A percentile compares a stretch with the other conserved stretches of the same genome.
Evolutionary conservation across 2,797 vertebrate genomes (phyloP).

Genomic region (Lagocephalus sceleratus): DNA sequence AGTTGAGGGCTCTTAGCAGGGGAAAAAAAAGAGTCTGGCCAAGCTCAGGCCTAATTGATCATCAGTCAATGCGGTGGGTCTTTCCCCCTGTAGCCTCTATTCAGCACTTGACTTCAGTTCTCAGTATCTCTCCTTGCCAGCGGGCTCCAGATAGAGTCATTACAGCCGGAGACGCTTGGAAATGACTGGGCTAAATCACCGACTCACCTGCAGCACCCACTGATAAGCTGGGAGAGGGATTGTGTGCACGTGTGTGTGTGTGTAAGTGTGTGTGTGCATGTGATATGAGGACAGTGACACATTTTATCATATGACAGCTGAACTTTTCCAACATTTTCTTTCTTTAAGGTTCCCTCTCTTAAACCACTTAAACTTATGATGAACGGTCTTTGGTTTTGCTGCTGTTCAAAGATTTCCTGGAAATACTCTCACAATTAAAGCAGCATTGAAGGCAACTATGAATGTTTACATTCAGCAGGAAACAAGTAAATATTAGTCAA

Average conservation of each 20-base stretch:
- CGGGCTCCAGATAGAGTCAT: constrained; percentile 50
- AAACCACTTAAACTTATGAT: background rate
- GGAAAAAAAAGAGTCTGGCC: constrained; percentile 10
- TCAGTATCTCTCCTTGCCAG: constrained; percentile 57
- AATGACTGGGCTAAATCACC: constrained; percentile 67
- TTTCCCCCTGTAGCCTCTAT: constrained; percentile 39
- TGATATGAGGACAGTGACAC: constrained; percentile 5
- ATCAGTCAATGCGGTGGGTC: constrained; percentile 40
- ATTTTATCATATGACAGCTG: constrained; percentile 23
- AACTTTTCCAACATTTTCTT: constrained; percentile 9
- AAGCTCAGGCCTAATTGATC: constrained; percentile 45
- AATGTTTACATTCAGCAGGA: no score
- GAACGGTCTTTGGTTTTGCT: background rate
- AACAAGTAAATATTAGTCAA: no score
- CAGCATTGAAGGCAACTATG: background rate
- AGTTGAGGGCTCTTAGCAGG: constrained; percentile 7
- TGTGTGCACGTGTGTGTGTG: constrained; percentile 18
- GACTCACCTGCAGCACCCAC: constrained; percentile 59
- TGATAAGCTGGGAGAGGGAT: constrained; percentile 45
- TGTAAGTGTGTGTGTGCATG: constrained; percentile 6
- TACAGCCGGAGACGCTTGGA: constrained; percentile 43
- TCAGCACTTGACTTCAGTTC: constrained; percentile 36
- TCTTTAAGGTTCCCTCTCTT: background rate
- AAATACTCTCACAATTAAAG: background rate
- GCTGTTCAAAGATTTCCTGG: background rate